phyloP scores from a whole-genome alignment of 2,888 invertebrate species.

The Scaptomyza reducta region DNA sequence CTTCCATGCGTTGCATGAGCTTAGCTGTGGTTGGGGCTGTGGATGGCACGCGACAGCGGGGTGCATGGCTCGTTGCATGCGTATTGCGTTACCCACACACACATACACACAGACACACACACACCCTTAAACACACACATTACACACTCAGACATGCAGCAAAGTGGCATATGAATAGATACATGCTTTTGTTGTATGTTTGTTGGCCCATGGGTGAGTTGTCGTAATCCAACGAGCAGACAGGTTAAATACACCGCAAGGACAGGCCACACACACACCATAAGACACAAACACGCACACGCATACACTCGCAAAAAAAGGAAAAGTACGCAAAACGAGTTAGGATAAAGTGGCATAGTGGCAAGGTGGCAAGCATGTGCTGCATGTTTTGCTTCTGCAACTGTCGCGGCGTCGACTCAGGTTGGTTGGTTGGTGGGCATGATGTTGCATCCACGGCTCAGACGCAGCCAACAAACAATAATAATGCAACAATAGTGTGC shows the following conservation, averaged over 20 bases:
- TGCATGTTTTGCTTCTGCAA: conserved; percentile 30
- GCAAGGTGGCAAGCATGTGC: conserved; percentile 60
- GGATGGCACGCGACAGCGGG: conserved; percentile 45
- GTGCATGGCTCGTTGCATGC: conserved; percentile 54
- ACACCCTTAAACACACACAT: conserved; percentile 4
- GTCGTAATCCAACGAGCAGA: conserved; percentile 81
- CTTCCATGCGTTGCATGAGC: conserved; percentile 20
- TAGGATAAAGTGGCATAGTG: conserved; percentile 56
- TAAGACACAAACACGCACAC: conserved; percentile 17
- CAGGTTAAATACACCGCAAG: conserved; percentile 83
- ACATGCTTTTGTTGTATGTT: conserved; percentile 71
- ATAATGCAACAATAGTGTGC: conserved; percentile 77
- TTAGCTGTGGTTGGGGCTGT: conserved; percentile 16
- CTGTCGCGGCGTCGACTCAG: conserved; percentile 39
- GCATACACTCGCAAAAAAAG: conserved; percentile 25
- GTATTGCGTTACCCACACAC: conserved; percentile 67
- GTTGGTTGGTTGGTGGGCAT: conserved; percentile 1
- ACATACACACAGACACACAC: conserved; percentile 15
- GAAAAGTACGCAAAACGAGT: conserved; percentile 40
- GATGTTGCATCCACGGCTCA: conserved; percentile 45
- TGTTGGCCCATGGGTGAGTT: conserved; percentile 48
- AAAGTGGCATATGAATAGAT: conserved; percentile 76
- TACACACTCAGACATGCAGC: conserved; percentile 17
- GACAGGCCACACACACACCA: conserved; percentile 63
- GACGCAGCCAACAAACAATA: conserved; percentile 74